Evolutionary conservation across 92 coral and sea anemone genomes (phyloP).

Genomic region (Muricea muricata): DNA sequence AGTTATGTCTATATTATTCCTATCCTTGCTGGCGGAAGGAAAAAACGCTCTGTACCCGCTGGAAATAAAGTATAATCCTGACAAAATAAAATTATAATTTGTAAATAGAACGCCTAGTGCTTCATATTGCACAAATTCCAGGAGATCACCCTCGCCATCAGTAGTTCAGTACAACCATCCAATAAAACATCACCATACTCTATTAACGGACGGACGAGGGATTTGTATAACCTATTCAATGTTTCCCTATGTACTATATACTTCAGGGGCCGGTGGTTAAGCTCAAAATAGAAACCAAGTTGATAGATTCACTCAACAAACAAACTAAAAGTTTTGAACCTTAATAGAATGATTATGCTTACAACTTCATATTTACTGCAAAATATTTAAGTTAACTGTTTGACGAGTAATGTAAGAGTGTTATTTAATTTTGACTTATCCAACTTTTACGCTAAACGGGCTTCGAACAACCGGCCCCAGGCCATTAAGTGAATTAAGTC

Average conservation of each 20-base stretch:
- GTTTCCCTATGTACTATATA: slow-evolving; percentile 10
- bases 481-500: slow-evolving; percentile 4
- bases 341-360: no score
- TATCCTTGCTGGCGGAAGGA: neutral
- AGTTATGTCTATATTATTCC: slow-evolving; percentile 31
- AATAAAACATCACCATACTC: slow-evolving; percentile 39
- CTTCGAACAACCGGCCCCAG: neutral
- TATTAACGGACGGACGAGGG: slow-evolving; percentile 30
- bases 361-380: no score
- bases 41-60: slow-evolving; percentile 45
- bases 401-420: no score
- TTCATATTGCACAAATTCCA: slow-evolving; percentile 60
- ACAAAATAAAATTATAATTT: slow-evolving; percentile 14
- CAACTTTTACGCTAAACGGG: no score
- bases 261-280: no score
- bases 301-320: no score
- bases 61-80: slow-evolving; percentile 25
- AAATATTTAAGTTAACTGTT: no score
- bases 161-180: slow-evolving; percentile 36
- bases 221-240: neutral
- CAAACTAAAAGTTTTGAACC: no score
- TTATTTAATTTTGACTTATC: no score
- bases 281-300: no score
- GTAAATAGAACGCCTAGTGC: slow-evolving; percentile 31
- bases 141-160: slow-evolving; percentile 45